Evolutionary conservation across 2,888 invertebrate genomes (phyloP), one percentile per base, ranked within the genome.

Genomic region (Mesorhabditis spiculigera): DNA sequence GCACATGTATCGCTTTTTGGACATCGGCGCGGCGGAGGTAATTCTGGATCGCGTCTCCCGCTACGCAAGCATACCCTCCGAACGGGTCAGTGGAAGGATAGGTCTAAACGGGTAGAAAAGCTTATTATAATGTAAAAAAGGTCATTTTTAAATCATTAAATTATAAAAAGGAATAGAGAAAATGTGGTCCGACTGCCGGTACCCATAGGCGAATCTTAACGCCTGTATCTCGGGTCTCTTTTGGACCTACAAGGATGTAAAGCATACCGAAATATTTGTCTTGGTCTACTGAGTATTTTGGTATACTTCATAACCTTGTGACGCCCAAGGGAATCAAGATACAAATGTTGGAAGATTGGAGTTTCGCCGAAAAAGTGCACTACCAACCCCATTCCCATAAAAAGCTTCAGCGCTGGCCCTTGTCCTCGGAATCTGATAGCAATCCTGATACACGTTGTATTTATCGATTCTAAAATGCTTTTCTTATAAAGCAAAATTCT

Each of bases 21-120:
- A 86, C 82, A 58, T 81, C 82, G n/a, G 64, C 5, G n/a, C 71
- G 69, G 50, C 82, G 80, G n/a, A 85, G 63, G 69, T 85, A 85
- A 13, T 65, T 71, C n/a, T 50, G 64, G 4, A 80, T 62, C 5
- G 79, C 81, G 43, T 77, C 75, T 6, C 75, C 73, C 45, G 71
- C 69, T 65, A 77, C 79, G 67, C 84, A 84, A 43, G 80, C 73
- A 66, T 82, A 77, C 45, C 82, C 81, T 6, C 76, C 71, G 69
- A 75, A 76, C 0, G 75, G 73, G 66, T 82, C 82, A 42, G 81
- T 78, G 5, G 82, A 82, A 6, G 74, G 72, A 61, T 75, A 77
- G 78, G 80, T 82, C 10, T 68, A 68, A 4, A 69, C 74, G n/a
- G n/a, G 65, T 70, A 74, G 44, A 66, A 74, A n/a, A 13, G 58